Conservation (phyloP, 2,888 invertebrate genomes). For the Lymantria dispar region DNA sequence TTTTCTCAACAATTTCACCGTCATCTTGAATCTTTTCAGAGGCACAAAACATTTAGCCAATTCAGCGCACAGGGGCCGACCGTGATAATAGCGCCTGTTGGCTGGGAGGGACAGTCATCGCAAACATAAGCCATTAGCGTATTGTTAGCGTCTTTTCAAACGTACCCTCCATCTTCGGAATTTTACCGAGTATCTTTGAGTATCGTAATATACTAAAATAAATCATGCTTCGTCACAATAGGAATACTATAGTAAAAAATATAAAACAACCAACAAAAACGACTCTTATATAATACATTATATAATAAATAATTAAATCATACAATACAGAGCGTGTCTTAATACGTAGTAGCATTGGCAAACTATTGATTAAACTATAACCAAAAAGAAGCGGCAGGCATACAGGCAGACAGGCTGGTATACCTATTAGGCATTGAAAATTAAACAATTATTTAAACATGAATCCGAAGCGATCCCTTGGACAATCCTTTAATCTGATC, state of each 20-base stretch:
- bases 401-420: no score
- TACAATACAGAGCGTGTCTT: no score
- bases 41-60: slow-evolving; percentile 80
- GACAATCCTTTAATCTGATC: no score
- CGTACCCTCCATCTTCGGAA: slow-evolving; percentile 54
- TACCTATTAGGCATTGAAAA: no score
- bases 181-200: slow-evolving; percentile 51
- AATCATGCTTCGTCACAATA: slow-evolving; percentile 15
- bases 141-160: slow-evolving; percentile 70
- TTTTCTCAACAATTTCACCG: slow-evolving; percentile 80
- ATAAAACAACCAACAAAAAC: no score
- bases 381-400: no score
- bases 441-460: no score
- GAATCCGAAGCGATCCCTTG: no score
- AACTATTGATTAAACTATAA: no score
- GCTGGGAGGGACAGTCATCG: slow-evolving; percentile 71
- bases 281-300: no score
- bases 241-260: not conserved
- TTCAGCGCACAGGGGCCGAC: slow-evolving; percentile 71
- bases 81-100: slow-evolving; percentile 75
- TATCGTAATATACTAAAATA: slow-evolving; percentile 34
- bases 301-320: no score
- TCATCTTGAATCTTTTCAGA: slow-evolving; percentile 77
- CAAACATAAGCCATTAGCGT: slow-evolving; percentile 79
- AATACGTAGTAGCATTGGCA: no score